Base-by-base conservation (phyloP, 2,113 vertebrate genomes). In the Donacobius atricapilla region DNA sequence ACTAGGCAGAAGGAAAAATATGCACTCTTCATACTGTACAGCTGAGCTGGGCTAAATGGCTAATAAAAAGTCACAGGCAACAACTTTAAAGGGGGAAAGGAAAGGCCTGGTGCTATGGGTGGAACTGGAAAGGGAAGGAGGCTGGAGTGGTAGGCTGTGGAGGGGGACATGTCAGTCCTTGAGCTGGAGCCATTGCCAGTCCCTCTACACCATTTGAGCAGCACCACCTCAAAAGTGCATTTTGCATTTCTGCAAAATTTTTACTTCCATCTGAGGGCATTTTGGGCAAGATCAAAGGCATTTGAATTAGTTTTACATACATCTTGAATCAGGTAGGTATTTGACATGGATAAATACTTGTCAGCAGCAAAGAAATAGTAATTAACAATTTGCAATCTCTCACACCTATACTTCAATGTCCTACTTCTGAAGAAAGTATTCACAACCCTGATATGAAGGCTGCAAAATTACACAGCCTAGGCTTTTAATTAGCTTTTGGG, bases 281-380 rank as follows among this genome's bases (percentile, higher is more conserved):
- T 94, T 57, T 87, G 51, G 58, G 23, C 30, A 25, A 81, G 56
- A 53, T 4, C 24, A 92, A 91, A 75, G 23, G 6, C 28, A 30
- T 72, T 45, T 85, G 20, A 84, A 48, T 35, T 68, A 40, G 16
- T 78, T 54, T 60, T 42, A 56, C 33, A 85, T 79, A 64, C 64
- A 73, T 18, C 23, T 8, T 72, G 85, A 87, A 22, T 60, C 24
- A 45, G 51, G 35, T 51, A 79, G 35, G 45, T 71, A 57, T 57
- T 84, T 79, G 77, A 68, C 51, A 37, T 7, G 40, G 69, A 48
- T 40, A 93, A 94, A 89, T 54, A 47, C 40, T 71, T 35, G 80
- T 23, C 25, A 85, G 48, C 40, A 60, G n/a, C 4, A 16, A 3
- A 40, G 53, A 81, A 89, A n/a, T 23, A 53, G 19, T 60, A 50